phyloP scores from a whole-genome alignment of 2,888 invertebrate species.

The Agrotis ipsilon region DNA sequence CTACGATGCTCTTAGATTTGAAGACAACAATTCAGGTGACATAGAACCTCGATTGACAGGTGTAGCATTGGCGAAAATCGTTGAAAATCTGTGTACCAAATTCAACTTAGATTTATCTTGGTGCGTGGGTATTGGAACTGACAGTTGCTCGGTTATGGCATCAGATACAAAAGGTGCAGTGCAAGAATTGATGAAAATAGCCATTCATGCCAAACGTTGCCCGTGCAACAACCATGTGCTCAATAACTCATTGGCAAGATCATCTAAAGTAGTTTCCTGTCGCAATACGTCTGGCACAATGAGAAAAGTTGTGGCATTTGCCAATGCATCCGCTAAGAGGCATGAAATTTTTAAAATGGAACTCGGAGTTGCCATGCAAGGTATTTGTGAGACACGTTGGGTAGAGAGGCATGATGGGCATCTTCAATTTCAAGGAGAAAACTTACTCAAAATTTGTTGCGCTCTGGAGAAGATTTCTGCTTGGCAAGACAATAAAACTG shows the following conservation, averaged over 20 bases:
- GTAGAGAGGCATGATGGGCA: not conserved
- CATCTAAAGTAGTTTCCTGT: slow-evolving; percentile 4
- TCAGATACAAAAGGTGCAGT: slow-evolving; percentile 1
- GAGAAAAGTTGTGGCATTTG: slow-evolving; percentile 5
- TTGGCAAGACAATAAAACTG: too few relatives aligned
- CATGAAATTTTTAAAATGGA: not conserved
- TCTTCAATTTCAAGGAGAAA: slow-evolving; percentile 4
- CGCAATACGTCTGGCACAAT: slow-evolving; percentile 3
- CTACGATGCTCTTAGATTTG: not conserved
- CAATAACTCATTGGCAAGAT: slow-evolving; percentile 1
- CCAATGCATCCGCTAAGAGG: slow-evolving; percentile 8
- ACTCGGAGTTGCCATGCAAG: not conserved
- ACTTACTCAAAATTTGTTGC: too few relatives aligned
- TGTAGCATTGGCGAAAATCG: not conserved
- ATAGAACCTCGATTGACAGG: not conserved
- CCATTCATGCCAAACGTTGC: not conserved
- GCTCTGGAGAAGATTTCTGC: too few relatives aligned
- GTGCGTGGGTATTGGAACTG: not conserved
- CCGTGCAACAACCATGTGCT: slow-evolving; percentile 4
- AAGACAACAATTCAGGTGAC: not conserved
- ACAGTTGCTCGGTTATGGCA: not conserved
- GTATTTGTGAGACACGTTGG: slow-evolving; percentile 2
- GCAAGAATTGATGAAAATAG: not conserved
- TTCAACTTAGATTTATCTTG: not conserved
- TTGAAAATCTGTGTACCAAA: not conserved